Percentiles rank a stretch among this genome's conserved stretches.
These are phyloP conservation scores for Allobates femoralis DNA, from an alignment of 2,797 vertebrate species.

Conservation along the genomic window DNA sequence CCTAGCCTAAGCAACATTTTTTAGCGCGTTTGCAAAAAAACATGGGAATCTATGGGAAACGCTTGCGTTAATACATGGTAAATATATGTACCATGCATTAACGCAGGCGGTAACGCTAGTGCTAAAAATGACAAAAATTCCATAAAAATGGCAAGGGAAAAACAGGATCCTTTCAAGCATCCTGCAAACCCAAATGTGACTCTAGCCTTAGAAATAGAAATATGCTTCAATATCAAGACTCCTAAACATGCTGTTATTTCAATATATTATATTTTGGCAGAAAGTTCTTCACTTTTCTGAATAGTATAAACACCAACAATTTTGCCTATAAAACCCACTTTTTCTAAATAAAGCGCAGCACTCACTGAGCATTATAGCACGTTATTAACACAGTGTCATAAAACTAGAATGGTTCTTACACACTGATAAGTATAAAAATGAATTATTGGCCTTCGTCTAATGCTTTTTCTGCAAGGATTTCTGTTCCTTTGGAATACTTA, in stretches of 20 bases:
- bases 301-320: neutral
- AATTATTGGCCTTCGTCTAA: slow-evolving; percentile 53
- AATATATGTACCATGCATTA: no score
- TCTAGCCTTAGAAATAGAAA: no score
- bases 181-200: no score
- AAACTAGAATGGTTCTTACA: slow-evolving; percentile 45
- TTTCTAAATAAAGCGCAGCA: neutral
- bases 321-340: slow-evolving; percentile 21
- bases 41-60: no score
- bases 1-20: no score
- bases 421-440: slow-evolving; percentile 56
- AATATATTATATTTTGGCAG: neutral
- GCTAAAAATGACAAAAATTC: no score
- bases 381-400: slow-evolving; percentile 50
- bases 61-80: no score
- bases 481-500: slow-evolving; percentile 56
- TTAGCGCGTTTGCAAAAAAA: no score
- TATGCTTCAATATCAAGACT: neutral
- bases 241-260: neutral
- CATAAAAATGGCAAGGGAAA: no score
- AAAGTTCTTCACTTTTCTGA: neutral
- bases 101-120: no score
- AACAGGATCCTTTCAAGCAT: no score
- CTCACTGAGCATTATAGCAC: slow-evolving; percentile 15
- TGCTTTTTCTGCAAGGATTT: slow-evolving; percentile 30